Evolutionary conservation across 2,888 invertebrate species (phyloP).

Genomic region (Chloroclystis v-ata): DNA sequence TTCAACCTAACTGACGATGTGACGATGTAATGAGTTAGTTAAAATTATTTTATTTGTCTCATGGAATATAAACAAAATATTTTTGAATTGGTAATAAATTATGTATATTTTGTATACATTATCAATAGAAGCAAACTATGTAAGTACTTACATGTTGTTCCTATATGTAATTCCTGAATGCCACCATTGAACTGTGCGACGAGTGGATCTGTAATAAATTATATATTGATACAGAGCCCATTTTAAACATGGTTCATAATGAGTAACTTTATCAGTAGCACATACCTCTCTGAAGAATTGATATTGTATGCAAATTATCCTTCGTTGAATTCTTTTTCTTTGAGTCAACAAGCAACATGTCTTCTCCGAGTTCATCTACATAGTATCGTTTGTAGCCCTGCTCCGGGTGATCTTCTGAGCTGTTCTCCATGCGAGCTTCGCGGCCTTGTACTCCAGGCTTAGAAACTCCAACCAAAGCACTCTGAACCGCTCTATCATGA

Average conservation of each 20-base stretch:
- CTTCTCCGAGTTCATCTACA: conserved; percentile 64
- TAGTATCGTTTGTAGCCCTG: conserved; percentile 50
- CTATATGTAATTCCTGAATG: conserved; percentile 49
- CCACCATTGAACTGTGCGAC: conserved; percentile 69
- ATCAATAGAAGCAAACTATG: too few species aligned
- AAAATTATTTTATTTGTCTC: too few species aligned
- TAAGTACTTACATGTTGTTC: conserved; percentile 52
- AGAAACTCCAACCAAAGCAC: conserved; percentile 47
- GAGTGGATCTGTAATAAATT: conserved; percentile 51
- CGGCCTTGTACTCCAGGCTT: conserved; percentile 40
- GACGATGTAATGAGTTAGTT: too few species aligned
- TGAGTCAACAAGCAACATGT: conserved; percentile 61
- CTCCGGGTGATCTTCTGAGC: conserved; percentile 33
- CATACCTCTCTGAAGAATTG: conserved; percentile 54
- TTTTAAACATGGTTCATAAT: background rate
- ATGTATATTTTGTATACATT: too few species aligned
- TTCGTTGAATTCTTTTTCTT: conserved; percentile 52
- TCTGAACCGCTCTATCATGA: conserved; percentile 47
- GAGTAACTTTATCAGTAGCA: background rate
- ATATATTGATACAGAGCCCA: background rate
- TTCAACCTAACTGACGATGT: too few species aligned
- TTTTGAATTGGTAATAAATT: too few species aligned
- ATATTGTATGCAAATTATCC: conserved; percentile 17
- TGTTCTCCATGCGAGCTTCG: conserved; percentile 44
- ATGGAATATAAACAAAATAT: too few species aligned